Evolutionary conservation across 2,888 invertebrate genomes (phyloP).

Genomic region (Portevinia maculata): DNA sequence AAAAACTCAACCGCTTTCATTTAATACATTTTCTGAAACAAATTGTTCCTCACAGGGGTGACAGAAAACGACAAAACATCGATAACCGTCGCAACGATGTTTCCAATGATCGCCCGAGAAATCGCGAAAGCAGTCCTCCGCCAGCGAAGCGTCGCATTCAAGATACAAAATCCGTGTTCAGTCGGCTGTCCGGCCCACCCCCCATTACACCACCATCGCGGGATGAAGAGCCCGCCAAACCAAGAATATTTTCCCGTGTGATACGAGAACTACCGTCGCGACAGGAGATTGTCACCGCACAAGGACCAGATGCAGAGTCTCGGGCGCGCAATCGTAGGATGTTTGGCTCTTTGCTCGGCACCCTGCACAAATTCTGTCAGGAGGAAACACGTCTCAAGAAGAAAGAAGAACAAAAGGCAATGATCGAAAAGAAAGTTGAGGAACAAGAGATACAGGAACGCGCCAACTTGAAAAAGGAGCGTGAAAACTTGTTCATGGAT

Average conservation of each 20-base stretch:
- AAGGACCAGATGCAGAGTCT: constrained; percentile 92
- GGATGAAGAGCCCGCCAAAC: constrained; percentile 79
- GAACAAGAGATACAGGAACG: constrained; percentile 94
- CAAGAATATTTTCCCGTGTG: constrained; percentile 90
- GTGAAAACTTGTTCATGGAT: constrained; percentile 92
- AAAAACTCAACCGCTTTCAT: background rate
- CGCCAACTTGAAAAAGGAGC: constrained; percentile 91
- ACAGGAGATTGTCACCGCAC: constrained; percentile 91
- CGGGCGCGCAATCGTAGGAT: constrained; percentile 94
- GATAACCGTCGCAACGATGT: constrained; percentile 64
- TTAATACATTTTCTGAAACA: constrained; percentile 9
- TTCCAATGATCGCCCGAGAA: constrained; percentile 47
- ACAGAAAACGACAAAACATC: constrained; percentile 66
- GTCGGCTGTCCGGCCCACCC: constrained; percentile 78
- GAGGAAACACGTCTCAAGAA: constrained; percentile 95
- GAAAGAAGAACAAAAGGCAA: constrained; percentile 91
- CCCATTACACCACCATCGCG: constrained; percentile 57
- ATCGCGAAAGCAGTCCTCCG: constrained; percentile 67
- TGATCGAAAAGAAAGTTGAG: constrained; percentile 96
- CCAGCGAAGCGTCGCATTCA: constrained; percentile 77
- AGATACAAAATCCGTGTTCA: constrained; percentile 79
- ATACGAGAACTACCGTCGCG: constrained; percentile 93
- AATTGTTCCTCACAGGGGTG: constrained; percentile 65
- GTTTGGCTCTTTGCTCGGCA: constrained; percentile 97
- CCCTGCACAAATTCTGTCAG: constrained; percentile 96